These are phyloP conservation scores for Entosphenus tridentatus DNA, from an alignment of 2,113 vertebrate genomes.

Conservation along the genomic window DNA sequence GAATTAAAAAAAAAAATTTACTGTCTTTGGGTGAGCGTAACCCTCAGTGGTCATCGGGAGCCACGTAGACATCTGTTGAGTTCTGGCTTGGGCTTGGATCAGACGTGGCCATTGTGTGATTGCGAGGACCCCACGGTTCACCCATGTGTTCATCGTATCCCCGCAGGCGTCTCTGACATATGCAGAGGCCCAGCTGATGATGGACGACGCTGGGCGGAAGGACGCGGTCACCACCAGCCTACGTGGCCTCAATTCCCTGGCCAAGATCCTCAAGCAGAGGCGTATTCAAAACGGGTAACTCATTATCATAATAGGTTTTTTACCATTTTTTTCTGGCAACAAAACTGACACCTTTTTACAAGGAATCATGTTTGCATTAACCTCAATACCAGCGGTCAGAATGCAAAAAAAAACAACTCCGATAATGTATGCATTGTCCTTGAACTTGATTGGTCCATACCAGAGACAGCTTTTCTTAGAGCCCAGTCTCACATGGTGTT, in stretches of 20 bases:
- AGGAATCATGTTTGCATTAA: no score
- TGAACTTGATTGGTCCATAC: no score
- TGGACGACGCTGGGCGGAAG: conserved; percentile 52
- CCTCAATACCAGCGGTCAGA: no score
- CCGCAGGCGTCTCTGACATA: conserved; percentile 74
- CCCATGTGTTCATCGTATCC: neutral
- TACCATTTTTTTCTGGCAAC: neutral
- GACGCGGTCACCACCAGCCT: conserved; percentile 56
- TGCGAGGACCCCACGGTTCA: neutral
- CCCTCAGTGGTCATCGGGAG: no score
- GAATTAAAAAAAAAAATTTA: no score
- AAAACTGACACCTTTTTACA: no score
- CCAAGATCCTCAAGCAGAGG: conserved; percentile 60
- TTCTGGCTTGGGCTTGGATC: neutral
- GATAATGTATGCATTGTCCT: no score
- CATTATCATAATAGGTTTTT: no score
- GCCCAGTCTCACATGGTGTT: no score
- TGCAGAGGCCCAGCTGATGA: conserved; percentile 87
- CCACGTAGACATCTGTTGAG: neutral
- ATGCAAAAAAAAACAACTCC: no score
- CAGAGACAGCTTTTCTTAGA: no score
- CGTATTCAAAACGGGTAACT: conserved; percentile 66
- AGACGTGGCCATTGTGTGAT: neutral
- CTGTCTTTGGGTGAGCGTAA: no score
- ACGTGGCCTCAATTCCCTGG: conserved; percentile 58